Base-by-base conservation (phyloP, 1,140 invertebrate species). In the Chrysopa pallens region DNA sequence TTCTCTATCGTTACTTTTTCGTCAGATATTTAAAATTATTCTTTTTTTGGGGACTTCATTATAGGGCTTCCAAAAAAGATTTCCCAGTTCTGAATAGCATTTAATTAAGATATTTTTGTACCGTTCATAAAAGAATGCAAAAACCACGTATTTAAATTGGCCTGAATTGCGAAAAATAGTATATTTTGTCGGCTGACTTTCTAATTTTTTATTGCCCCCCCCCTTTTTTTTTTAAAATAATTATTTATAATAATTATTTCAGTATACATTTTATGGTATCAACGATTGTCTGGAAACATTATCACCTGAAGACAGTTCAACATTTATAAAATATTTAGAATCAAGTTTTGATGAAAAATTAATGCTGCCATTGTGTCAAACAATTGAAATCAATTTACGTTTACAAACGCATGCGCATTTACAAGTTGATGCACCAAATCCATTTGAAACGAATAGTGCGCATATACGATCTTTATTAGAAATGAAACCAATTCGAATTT, bases 401-500 rank as follows among this genome's bases (percentile, higher is more conserved):
- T 62, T 96, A 7, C 82, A 88, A 46, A 89, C 86, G 14, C 88
- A 96, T 64, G 76, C 84, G 2, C 89, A 95, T 64, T 69, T 97
- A 23, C 81, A 92, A 51, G 59, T 90, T 2, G 80, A 88, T 59
- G 74, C 80, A 7, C 62, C 73, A 5, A 85, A 84, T 63, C 83
- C 84, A 1, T 84, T 86, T 52, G 69, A 71, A 50, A 63, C 35
- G 54, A 45, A 33, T 11, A 33, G 8, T 33, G 8, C 31, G 2
- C 64, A 72, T 46, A 58, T 68, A 23, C 56, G 60, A 6, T 57
- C 57, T 41, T 61, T 69, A 42, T 55, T 72, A 5, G 61, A 62
- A 41, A 45, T 66, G 7, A 47, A 52, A 14, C 61, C 65, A 4
- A 56, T 64, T 29, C 52, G 66, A 46, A 58, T 67, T 41, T 64